Evolutionary conservation across 2,113 vertebrate species (phyloP), one percentile per base, ranked within the genome.

Genomic region (Platysteira castanea): DNA sequence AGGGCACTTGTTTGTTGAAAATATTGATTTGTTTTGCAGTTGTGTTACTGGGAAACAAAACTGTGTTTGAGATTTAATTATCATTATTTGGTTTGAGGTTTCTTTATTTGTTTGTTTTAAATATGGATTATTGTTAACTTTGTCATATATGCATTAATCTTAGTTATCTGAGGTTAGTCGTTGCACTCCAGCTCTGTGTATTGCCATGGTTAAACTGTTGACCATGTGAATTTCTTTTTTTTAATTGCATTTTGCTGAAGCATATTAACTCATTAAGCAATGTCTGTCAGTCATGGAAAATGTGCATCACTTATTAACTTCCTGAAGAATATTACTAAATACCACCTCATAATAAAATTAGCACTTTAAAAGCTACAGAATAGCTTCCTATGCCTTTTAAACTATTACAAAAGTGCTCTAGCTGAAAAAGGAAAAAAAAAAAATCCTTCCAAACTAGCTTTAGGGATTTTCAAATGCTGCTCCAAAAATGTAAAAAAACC

Each of bases 321-420:
- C 42, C 59, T 74, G 39, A 71, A 73, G 12, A 71, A 67, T 89
- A 60, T 94, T 71, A 78, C 81, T 91, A 90, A 92, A 85, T 65
- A 65, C 37, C 92, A 87, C 42, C 86, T 97, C 65, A 49, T 91
- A 69, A 88, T 93, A 88, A 95, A 96, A 90, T 61, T 93, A 89
- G 95, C 89, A 97, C 95, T 95, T 97, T 95, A 96, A 96, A 91
- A 95, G 68, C 95, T 94, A 47, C 54, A 83, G 44, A 63, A 90
- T 90, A 95, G 46, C 52, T 93, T 95, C 31, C 44, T 87, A 12
- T 94, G 88, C 50, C 77, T 76, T 87, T 86, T 81, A 79, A 94
- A 79, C 83, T 89, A 28, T 77, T 93, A 26, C 50, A 57, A 61
- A 93, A 96, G 71, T 95, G 87, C 74, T 90, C 78, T 94, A 28